Conservation (phyloP, 1,140 invertebrate genomes). For the Lordiphosa mommai region DNA sequence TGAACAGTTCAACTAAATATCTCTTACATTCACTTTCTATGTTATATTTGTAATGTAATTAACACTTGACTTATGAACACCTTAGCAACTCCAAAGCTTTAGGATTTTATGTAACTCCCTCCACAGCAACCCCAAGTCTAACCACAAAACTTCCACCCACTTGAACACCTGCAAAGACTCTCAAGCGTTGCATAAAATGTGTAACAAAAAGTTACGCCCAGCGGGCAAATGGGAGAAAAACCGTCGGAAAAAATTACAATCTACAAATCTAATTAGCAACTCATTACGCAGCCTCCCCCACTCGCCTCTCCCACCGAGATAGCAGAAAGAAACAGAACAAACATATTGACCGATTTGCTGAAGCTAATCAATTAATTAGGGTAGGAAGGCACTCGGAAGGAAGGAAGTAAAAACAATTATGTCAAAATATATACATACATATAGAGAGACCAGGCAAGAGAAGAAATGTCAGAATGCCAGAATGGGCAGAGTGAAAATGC, state of each 20-base stretch:
- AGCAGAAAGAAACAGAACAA: slow-evolving; percentile 38
- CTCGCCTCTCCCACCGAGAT: too few species aligned
- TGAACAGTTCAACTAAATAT: too few species aligned
- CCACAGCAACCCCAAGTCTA: too few species aligned
- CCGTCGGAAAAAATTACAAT: slow-evolving; percentile 37
- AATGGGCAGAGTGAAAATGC: slow-evolving; percentile 50
- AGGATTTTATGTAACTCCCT: slow-evolving; percentile 1
- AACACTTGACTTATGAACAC: slow-evolving; percentile 35
- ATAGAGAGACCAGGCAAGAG: slow-evolving; percentile 9
- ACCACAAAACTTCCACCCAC: slow-evolving; percentile 9
- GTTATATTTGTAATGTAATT: too few species aligned
- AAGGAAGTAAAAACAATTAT: slow-evolving; percentile 65
- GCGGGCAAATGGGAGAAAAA: slow-evolving; percentile 7
- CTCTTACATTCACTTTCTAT: too few species aligned
- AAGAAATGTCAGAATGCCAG: slow-evolving; percentile 70
- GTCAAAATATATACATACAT: slow-evolving; percentile 53
- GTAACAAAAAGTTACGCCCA: slow-evolving; percentile 43
- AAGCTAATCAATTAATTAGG: slow-evolving; percentile 77
- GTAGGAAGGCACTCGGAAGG: slow-evolving; percentile 6
- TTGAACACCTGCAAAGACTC: slow-evolving; percentile 29
- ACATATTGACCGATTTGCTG: slow-evolving; percentile 77
- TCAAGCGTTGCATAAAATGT: slow-evolving; percentile 22
- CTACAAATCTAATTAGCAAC: slow-evolving; percentile 76
- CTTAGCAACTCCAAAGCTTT: slow-evolving; percentile 12
- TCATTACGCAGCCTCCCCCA: slow-evolving; percentile 54